Base-by-base conservation (phyloP, 2,797 vertebrate species). In the Kryptopterus vitreolus region DNA sequence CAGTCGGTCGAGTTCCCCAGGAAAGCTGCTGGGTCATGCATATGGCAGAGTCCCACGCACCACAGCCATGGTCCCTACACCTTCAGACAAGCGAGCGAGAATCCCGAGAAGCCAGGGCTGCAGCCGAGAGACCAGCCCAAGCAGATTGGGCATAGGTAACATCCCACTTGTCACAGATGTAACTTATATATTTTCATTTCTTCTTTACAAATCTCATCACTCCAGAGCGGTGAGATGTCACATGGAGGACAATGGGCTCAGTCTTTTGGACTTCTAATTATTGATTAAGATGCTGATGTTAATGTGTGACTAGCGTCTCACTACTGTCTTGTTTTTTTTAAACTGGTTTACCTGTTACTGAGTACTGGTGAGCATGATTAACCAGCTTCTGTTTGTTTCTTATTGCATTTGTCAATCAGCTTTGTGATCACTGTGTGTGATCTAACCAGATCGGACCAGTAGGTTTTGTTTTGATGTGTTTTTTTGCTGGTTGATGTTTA, bases 61-160 rank as follows among this genome's bases (percentile, higher is more conserved):
- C 70, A 89, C 94, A 0, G 92, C 91, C 4, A 82, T 94, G 0
- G 90, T 93, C 70, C 50, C 66, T 80, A 93, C 95, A 0, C 91
- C 96, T 1, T 86, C 93, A 2, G 96, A 97, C 86, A 97, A 96
- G 78, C 95, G 96, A 86, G 95, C 93, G 92, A 95, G 96, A 89
- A 93, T 99, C 86, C 97, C 98, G 16, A 95, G 96, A 84, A 99
- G 98, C 89, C 97, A 99, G 87, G 98, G 97, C 61, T 99, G 98
- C 92, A 99, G 98, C 87, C 93, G 98, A 12, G 98, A 99, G 91
- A 97, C 96, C 26, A 99, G 97, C 89, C 98, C 98, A 83, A 98
- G 90, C 92, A 90, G 98, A 65, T 88, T 97, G 89, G 96, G 95
- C 88, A 87, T 98, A 85, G 98, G 98, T 99, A 95, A 95, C 95